phyloP scores from a whole-genome alignment of 1,140 invertebrate species.

The Drosophila nigromelanica region DNA sequence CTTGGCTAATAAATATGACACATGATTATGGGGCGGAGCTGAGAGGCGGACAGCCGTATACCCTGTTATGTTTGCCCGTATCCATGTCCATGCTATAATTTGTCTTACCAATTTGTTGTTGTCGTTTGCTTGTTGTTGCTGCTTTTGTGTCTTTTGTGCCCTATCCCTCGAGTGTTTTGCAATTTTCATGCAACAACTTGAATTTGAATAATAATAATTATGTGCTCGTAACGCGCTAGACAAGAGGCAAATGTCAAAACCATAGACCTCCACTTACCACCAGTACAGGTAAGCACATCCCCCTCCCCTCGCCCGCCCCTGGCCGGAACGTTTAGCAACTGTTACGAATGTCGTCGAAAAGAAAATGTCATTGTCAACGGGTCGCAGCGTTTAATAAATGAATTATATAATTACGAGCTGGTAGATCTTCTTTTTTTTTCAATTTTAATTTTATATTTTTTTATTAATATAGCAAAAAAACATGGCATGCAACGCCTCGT shows the following conservation, averaged over 20 bases:
- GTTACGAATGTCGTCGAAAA: conserved; percentile 41
- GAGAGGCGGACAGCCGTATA: conserved; percentile 13
- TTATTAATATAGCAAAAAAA: neutral
- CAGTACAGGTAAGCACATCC: neutral
- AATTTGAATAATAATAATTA: conserved; percentile 45
- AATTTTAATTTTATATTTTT: neutral
- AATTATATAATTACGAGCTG: conserved; percentile 38
- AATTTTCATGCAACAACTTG: conserved; percentile 35
- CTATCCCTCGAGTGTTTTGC: conserved; percentile 19
- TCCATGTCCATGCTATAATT: conserved; percentile 9
- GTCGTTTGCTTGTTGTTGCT: conserved; percentile 4
- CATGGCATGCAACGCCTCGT: conserved; percentile 38
- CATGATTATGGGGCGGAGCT: conserved; percentile 9
- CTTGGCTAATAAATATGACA: conserved; percentile 39
- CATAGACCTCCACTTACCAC: conserved; percentile 25
- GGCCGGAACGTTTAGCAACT: conserved; percentile 28
- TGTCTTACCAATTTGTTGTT: conserved; percentile 19
- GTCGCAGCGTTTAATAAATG: conserved; percentile 49
- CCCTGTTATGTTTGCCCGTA: conserved; percentile 3
- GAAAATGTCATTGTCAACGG: conserved; percentile 54
- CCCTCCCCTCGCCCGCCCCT: neutral
- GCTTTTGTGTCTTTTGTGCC: neutral
- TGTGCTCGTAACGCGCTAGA: conserved; percentile 29
- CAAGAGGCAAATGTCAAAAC: conserved; percentile 46
- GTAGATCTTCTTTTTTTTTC: conserved; percentile 7